A percentile compares a stretch with the other conserved stretches of the same genome.
phyloP scores from a whole-genome alignment of 1,140 invertebrate genomes.

The Caenorhabditis tropicalis region DNA sequence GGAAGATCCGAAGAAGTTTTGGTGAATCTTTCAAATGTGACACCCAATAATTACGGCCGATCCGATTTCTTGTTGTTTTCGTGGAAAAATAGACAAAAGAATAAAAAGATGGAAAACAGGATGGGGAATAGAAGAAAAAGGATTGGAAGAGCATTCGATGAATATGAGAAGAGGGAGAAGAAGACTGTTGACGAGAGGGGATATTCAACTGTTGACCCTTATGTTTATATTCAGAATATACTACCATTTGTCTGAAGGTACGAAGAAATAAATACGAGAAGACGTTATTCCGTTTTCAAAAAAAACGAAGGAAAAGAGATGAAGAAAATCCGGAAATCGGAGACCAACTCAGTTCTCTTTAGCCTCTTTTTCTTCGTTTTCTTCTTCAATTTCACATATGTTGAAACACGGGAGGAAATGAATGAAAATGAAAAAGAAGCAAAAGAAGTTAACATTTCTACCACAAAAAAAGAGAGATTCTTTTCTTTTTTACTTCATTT shows the following conservation, averaged over 20 bases:
- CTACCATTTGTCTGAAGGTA: background rate
- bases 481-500: background rate
- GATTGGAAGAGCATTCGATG: too few species aligned
- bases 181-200: too few species aligned
- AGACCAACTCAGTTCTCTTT: background rate
- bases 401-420: background rate
- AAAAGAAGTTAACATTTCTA: background rate
- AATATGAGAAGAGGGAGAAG: too few species aligned
- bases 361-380: background rate
- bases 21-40: background rate
- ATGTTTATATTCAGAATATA: background rate
- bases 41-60: conserved; percentile 24
- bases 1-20: background rate
- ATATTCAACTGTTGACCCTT: too few species aligned
- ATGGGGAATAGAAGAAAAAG: background rate
- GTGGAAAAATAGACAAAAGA: background rate
- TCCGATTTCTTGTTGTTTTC: conserved; percentile 22
- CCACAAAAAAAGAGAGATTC: background rate
- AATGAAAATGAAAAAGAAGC: background rate
- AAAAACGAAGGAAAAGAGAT: background rate
- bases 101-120: background rate
- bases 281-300: background rate
- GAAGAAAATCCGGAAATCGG: conserved; percentile 5
- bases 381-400: conserved; percentile 21
- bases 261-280: background rate